phyloP scores from a whole-genome alignment of 2,113 vertebrate genomes.

The Prochilodus magdalenae region DNA sequence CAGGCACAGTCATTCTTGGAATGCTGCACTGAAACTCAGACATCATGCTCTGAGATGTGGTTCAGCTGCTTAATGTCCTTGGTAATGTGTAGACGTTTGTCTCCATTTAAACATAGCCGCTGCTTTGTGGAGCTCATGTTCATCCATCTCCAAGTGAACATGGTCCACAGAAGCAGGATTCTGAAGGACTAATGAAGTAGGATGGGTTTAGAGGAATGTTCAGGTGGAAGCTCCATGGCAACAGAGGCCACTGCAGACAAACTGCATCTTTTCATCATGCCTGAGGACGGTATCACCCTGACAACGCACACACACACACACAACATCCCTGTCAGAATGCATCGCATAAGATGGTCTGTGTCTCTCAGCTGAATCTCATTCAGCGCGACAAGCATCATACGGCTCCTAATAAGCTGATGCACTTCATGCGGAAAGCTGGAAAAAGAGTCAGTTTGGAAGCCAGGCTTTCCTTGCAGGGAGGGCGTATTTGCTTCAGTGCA shows the following conservation, averaged over 20 bases:
- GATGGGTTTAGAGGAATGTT: slow-evolving; percentile 3
- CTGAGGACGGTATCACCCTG: neutral
- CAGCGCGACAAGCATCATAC: neutral
- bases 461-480: neutral
- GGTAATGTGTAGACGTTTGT: neutral
- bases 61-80: neutral
- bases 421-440: neutral
- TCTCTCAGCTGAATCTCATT: slow-evolving; percentile 5
- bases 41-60: neutral
- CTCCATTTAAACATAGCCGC: neutral
- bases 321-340: neutral
- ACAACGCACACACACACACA: neutral
- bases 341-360: neutral
- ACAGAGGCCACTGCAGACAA: slow-evolving; percentile 29
- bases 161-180: neutral
- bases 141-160: neutral
- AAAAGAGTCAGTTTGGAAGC: neutral
- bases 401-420: neutral
- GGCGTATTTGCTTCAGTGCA: neutral
- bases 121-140: neutral
- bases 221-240: slow-evolving; percentile 37
- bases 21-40: neutral
- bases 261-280: slow-evolving; percentile 18
- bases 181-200: neutral
- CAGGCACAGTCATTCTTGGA: neutral